Conservation (phyloP, 2,888 invertebrate species). For the Archips crataeganus region DNA sequence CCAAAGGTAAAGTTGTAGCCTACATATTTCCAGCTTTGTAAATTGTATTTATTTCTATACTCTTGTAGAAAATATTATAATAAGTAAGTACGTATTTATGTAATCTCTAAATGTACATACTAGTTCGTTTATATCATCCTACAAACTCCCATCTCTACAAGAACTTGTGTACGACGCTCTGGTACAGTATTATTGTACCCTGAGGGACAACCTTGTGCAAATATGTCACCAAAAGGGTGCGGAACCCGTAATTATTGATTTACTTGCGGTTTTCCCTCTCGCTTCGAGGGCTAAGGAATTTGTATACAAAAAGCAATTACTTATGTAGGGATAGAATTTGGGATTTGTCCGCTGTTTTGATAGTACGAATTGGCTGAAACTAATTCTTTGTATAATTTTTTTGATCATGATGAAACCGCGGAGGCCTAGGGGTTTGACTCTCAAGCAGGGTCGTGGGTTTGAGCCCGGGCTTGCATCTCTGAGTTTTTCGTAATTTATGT, state of each 20-base stretch:
- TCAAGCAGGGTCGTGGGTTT: too few species aligned
- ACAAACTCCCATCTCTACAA: background rate
- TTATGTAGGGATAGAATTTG: slow-evolving; percentile 31
- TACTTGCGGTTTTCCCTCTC: slow-evolving; percentile 41
- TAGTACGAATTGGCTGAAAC: slow-evolving; percentile 7
- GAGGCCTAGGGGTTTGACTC: too few species aligned
- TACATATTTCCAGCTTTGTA: too few species aligned
- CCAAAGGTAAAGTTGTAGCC: too few species aligned
- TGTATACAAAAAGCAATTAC: slow-evolving; percentile 42
- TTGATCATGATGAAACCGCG: too few species aligned
- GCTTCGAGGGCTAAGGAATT: slow-evolving; percentile 27
- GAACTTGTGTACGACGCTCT: background rate
- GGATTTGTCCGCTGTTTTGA: slow-evolving; percentile 19
- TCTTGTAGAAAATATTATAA: too few species aligned
- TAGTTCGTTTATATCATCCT: too few species aligned
- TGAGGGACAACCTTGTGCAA: slow-evolving; percentile 25
- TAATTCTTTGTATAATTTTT: background rate
- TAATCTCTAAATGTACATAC: too few species aligned
- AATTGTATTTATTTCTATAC: too few species aligned
- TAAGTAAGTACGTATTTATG: too few species aligned
- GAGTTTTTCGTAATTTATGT: too few species aligned
- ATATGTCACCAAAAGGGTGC: slow-evolving; percentile 39
- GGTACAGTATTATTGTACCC: slow-evolving; percentile 18
- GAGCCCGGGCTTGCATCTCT: too few species aligned
- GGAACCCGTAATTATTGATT: slow-evolving; percentile 40